Evolutionary conservation across 2,113 vertebrate genomes (phyloP).

Genomic region (Deroptyus accipitrinus): DNA sequence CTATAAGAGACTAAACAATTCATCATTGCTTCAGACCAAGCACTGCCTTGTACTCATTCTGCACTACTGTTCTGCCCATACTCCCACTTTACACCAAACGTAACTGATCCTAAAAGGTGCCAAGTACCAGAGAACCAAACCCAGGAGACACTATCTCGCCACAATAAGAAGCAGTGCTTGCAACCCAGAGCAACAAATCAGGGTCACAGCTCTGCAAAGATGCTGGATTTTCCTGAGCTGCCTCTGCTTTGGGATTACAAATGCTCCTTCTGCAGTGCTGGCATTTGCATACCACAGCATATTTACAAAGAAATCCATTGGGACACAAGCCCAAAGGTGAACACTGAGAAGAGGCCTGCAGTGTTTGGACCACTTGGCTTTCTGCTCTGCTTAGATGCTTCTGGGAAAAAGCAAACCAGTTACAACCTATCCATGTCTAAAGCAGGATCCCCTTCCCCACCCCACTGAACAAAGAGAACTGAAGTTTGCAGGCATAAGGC

Average conservation of each 20-base stretch:
- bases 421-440: accelerated
- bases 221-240: constrained; percentile 8
- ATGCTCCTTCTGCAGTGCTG: not conserved
- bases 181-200: not conserved
- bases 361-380: not conserved
- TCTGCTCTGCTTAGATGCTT: not conserved
- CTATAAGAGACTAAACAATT: not conserved
- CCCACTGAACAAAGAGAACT: not conserved
- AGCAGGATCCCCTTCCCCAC: not conserved
- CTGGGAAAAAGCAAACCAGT: not conserved
- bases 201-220: not conserved
- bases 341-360: accelerated
- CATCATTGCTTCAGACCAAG: not conserved
- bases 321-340: constrained; percentile 15
- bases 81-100: accelerated
- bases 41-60: not conserved
- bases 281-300: constrained; percentile 40
- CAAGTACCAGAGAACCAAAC: not conserved
- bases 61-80: not conserved
- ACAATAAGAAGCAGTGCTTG: not conserved
- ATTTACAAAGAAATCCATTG: constrained; percentile 41
- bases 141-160: not conserved
- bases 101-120: not conserved
- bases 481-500: constrained; percentile 28
- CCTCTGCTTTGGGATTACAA: not conserved